Evolutionary conservation across 1,140 invertebrate genomes (phyloP), one percentile per base, ranked within the genome.

Genomic region (Trichonephila clavata): DNA sequence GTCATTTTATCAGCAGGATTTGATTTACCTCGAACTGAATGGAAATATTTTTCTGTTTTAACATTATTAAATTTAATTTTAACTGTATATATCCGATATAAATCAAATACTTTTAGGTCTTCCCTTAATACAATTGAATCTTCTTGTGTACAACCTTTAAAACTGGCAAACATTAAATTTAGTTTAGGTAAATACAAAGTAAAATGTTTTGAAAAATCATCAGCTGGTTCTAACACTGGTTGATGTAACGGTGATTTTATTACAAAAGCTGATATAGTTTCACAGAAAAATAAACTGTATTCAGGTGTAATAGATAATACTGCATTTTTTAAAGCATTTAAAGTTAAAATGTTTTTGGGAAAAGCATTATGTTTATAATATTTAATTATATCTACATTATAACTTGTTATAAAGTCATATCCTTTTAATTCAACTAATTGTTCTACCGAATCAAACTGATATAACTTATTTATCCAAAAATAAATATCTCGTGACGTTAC

Each of bases 361-460:
- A 92, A 92, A 18, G 81, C 80, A 92, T 92, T 92, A 68, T 92
- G 90, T 63, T 92, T 68, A 32, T 65, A 84, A 92, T 60, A 71
- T 43, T 61, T 60, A 50, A 80, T 86, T 14, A 92, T 14, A 92
- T 92, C 90, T 8, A 59, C 57, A 13, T n/a, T n/a, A 59, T 92
- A 86, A 68, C 90, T 71, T 8, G 63, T 71, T 27, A 92, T 65
- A 71, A 83, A 92, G 27, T 63, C 61, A 32, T 59, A 10, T 7
- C 63, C 90, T 92, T 68, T 86, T 57, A 39, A 13, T 27, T 86
- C 20, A 1, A 92, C 27, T 7, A 92, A 57, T 86, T 92, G 8
- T 18, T 43, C 32, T 21, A 83, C 50, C 18, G 59, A 27, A 24
- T 63, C 24, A 10, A 86, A 77, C 21, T 60, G 10, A 57, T 90